A percentile compares a stretch with the other conserved stretches of the same genome.
Conservation (phyloP, 2,888 invertebrate genomes). For the Euplagia quadripunctaria region DNA sequence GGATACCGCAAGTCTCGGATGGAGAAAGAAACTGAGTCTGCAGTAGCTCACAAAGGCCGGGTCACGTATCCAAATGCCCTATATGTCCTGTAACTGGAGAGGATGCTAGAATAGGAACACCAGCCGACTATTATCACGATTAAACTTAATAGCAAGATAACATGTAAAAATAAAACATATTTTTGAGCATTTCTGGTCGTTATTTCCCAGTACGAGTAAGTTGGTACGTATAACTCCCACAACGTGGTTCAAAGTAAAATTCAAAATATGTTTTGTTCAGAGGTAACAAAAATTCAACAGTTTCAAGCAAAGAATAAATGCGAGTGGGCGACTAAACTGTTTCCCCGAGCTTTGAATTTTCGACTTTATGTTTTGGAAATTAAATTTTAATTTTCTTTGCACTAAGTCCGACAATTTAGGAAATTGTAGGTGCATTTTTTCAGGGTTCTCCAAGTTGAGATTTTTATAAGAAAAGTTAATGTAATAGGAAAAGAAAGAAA, state of each 20-base stretch:
- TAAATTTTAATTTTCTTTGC: neutral
- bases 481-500: no score
- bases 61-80: no score
- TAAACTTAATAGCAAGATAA: neutral
- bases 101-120: no score
- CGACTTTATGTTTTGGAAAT: slow-evolving; percentile 5
- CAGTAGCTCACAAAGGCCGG: no score
- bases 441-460: slow-evolving; percentile 16
- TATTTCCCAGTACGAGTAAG: neutral
- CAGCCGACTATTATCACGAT: neutral
- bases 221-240: neutral
- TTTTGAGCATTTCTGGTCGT: neutral
- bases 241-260: slow-evolving; percentile 20
- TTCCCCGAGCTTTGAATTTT: slow-evolving; percentile 17
- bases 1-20: no score
- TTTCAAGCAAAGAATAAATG: slow-evolving; percentile 29
- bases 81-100: no score
- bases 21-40: no score
- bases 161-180: neutral
- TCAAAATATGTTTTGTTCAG: slow-evolving; percentile 32
- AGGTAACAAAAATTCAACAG: slow-evolving; percentile 28
- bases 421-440: slow-evolving; percentile 28
- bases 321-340: slow-evolving; percentile 27
- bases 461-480: slow-evolving; percentile 23
- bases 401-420: slow-evolving; percentile 13